Evolutionary conservation across 2,113 vertebrate genomes (phyloP).

Genomic region (Menidia beryllina): DNA sequence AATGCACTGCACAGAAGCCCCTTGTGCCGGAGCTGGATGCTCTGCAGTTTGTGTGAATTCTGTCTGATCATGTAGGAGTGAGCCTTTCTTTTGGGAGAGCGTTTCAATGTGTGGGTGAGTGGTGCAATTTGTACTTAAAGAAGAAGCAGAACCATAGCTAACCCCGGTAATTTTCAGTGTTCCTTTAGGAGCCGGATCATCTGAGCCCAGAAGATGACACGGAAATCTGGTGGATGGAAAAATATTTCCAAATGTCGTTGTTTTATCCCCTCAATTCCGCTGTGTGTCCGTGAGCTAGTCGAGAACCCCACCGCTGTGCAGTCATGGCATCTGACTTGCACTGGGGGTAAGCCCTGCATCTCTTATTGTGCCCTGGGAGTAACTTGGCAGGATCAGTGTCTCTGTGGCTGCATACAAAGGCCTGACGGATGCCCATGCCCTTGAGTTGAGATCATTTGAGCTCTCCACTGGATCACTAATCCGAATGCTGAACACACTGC

Average conservation of each 20-base stretch:
- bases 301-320: conserved; percentile 20
- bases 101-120: conserved; percentile 60
- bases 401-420: conserved; percentile 70
- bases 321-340: conserved; percentile 40
- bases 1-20: conserved; percentile 34
- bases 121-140: conserved; percentile 47
- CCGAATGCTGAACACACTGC: conserved; percentile 47
- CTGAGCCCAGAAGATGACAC: conserved; percentile 10
- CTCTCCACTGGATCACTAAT: conserved; percentile 65
- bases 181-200: conserved; percentile 2
- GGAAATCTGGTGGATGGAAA: neutral
- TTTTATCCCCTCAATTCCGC: too few species aligned
- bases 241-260: too few species aligned
- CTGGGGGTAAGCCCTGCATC: conserved; percentile 33
- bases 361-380: conserved; percentile 64
- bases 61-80: conserved; percentile 63
- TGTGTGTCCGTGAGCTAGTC: conserved; percentile 10
- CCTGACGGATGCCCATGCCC: conserved; percentile 63
- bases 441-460: conserved; percentile 74
- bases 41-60: conserved; percentile 40
- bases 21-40: conserved; percentile 37
- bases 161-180: conserved; percentile 17
- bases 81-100: conserved; percentile 43
- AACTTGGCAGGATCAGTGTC: conserved; percentile 72
- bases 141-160: conserved; percentile 17